Conservation (phyloP, 2,113 vertebrate species). For the Anoplopoma fimbria region DNA sequence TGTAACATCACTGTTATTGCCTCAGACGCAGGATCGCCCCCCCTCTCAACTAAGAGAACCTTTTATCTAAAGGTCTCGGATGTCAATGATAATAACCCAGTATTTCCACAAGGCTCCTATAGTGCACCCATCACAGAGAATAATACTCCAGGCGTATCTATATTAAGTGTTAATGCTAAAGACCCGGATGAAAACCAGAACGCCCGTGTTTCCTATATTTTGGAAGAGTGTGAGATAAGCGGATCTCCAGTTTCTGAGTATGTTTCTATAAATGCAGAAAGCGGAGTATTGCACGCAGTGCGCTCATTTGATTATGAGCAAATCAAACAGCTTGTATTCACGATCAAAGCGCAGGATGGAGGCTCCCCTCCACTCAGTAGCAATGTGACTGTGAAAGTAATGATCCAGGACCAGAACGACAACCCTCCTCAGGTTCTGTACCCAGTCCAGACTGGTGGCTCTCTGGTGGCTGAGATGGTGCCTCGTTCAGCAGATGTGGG, state of each 20-base stretch:
- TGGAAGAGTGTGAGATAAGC: conserved; percentile 35
- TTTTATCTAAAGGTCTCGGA: conserved; percentile 72
- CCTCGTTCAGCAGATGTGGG: too few species aligned
- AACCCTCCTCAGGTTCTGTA: too few species aligned
- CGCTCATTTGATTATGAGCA: conserved; percentile 71
- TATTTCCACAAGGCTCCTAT: conserved; percentile 49
- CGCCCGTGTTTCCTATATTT: conserved; percentile 60
- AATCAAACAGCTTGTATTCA: conserved; percentile 40
- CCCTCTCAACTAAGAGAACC: conserved; percentile 18
- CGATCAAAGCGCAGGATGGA: conserved; percentile 56
- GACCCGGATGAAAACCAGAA: conserved; percentile 64
- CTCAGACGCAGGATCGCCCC: conserved; percentile 67
- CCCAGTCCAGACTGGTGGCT: too few species aligned
- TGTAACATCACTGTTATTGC: conserved; percentile 73
- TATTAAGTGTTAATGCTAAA: conserved; percentile 46
- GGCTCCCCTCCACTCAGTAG: conserved; percentile 69
- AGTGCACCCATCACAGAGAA: conserved; percentile 57
- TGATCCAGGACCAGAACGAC: conserved; percentile 70
- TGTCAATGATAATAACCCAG: conserved; percentile 78
- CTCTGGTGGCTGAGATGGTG: too few species aligned
- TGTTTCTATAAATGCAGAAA: conserved; percentile 62
- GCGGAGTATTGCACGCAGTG: conserved; percentile 34
- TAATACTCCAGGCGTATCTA: conserved; percentile 53
- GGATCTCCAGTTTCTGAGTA: conserved; percentile 52
- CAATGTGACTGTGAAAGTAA: conserved; percentile 54